A percentile compares a stretch with the other conserved stretches of the same genome.
phyloP scores from a whole-genome alignment of 2,888 invertebrate species.

The Agrotis puta region DNA sequence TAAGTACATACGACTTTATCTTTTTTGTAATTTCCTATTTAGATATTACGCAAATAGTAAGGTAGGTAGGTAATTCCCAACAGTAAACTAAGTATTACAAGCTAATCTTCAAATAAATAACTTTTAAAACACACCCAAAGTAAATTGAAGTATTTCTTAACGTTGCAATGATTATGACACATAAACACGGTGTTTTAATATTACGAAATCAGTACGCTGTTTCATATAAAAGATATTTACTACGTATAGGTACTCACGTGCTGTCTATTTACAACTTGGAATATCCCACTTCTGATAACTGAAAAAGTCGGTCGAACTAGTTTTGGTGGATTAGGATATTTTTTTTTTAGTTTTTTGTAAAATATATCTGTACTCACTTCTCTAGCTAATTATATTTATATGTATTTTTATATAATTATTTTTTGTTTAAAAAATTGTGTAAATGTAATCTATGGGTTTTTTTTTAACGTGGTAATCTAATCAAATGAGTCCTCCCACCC shows the following conservation, averaged over 20 bases:
- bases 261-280: slow-evolving; percentile 15
- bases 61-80: slow-evolving; percentile 7
- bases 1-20: slow-evolving; percentile 9
- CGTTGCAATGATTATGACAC: slow-evolving; percentile 20
- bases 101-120: slow-evolving; percentile 16
- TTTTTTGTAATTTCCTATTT: slow-evolving; percentile 5
- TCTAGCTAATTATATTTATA: too few species aligned
- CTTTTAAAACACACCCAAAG: slow-evolving; percentile 12
- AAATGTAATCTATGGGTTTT: background rate
- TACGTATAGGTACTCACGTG: background rate
- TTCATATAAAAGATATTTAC: background rate
- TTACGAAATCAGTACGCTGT: slow-evolving; percentile 20
- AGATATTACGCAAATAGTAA: slow-evolving; percentile 14
- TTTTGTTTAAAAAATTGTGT: background rate
- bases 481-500: too few species aligned
- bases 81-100: background rate
- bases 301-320: background rate
- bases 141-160: slow-evolving; percentile 35
- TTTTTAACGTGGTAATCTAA: too few species aligned
- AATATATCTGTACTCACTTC: too few species aligned
- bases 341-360: background rate
- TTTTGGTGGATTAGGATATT: background rate
- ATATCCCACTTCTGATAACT: slow-evolving; percentile 8
- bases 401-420: too few species aligned
- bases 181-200: slow-evolving; percentile 25